Conservation (phyloP, 1,140 invertebrate genomes). For the Drosophila mojavensis region DNA sequence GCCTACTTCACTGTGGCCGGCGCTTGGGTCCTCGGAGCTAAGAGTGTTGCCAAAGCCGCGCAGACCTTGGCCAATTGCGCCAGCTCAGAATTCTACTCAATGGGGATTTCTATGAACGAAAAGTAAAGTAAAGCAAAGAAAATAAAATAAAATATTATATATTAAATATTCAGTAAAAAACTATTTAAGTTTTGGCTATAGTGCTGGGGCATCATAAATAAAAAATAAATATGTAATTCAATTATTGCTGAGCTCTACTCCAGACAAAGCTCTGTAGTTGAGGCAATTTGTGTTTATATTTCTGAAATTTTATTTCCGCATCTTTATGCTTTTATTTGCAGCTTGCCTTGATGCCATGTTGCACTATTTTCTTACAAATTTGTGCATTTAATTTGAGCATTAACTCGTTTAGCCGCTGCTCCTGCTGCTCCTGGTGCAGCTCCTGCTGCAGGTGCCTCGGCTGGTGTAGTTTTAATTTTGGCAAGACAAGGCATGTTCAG, state of each 20-base stretch:
- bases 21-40: background rate
- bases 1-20: background rate
- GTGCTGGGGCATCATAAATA: background rate
- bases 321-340: too few relatives aligned
- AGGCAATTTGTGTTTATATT: too few relatives aligned
- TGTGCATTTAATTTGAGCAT: slow-evolving; percentile 11
- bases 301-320: too few relatives aligned
- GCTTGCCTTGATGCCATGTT: too few relatives aligned
- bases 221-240: background rate
- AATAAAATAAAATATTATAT: background rate
- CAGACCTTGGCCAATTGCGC: too few relatives aligned
- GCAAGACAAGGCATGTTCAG: slow-evolving; percentile 5
- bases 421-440: background rate
- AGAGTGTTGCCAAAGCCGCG: background rate
- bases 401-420: background rate
- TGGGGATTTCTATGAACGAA: background rate
- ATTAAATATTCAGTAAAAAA: background rate
- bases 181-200: too few relatives aligned
- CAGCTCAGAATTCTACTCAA: background rate
- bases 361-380: background rate
- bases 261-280: too few relatives aligned
- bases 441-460: background rate
- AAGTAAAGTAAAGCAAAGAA: background rate
- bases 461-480: background rate
- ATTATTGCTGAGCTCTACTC: background rate